Percentiles rank a stretch among this genome's conserved stretches.
Evolutionary conservation across 2,797 vertebrate species (phyloP).

Genomic region (Sebastiscus albofasciatus): DNA sequence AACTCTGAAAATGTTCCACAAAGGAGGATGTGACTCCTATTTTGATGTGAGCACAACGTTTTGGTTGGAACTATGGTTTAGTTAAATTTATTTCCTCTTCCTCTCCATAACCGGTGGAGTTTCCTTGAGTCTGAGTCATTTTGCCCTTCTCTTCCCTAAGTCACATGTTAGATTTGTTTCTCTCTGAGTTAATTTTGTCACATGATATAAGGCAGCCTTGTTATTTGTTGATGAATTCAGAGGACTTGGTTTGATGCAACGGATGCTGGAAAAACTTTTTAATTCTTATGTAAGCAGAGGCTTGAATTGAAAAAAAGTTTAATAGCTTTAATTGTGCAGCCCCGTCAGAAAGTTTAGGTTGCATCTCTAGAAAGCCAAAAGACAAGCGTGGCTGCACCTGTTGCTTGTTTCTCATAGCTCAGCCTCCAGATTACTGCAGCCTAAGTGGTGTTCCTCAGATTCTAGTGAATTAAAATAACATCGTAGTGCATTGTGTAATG

Average conservation of each 20-base stretch:
- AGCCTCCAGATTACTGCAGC: conserved; percentile 7
- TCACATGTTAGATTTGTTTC: not conserved
- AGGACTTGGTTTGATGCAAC: not conserved
- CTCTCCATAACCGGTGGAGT: not conserved
- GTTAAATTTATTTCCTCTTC: conserved; percentile 24
- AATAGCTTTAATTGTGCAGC: not conserved
- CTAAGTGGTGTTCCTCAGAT: conserved; percentile 5
- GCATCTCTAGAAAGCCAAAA: not conserved
- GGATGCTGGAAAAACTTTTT: not conserved
- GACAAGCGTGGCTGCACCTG: conserved; percentile 40
- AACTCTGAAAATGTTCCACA: conserved; percentile 16
- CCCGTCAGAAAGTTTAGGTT: not conserved
- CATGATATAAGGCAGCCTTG: not conserved
- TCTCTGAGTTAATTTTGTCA: not conserved
- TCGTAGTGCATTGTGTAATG: conserved; percentile 12
- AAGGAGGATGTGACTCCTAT: conserved; percentile 8
- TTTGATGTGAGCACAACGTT: conserved; percentile 8
- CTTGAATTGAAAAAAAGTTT: not conserved
- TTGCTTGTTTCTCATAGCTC: conserved; percentile 34
- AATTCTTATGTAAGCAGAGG: not conserved
- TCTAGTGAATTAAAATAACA: conserved; percentile 22
- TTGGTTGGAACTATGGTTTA: conserved; percentile 15
- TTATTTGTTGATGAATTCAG: not conserved
- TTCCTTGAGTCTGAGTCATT: conserved; percentile 20
- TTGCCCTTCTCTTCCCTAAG: not conserved